Base-by-base conservation (phyloP, 2,797 vertebrate species). In the Sebastes flavidus region DNA sequence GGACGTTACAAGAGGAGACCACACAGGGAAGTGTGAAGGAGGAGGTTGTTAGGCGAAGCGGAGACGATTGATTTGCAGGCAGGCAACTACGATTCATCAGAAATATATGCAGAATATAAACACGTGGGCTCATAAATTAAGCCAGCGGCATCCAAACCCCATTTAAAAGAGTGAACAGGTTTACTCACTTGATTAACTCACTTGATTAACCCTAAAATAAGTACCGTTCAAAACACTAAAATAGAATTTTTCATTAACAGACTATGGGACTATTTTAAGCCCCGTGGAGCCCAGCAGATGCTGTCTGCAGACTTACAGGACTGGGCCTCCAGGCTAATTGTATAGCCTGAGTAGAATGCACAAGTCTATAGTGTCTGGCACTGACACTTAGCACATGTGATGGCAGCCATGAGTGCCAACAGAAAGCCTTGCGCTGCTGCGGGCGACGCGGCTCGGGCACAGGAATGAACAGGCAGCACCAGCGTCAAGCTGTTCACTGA, bases 401-500 rank as follows among this genome's bases (percentile, higher is more conserved):
- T 55, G 79, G 74, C 74, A 56, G 59, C 68, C 75, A 36, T 34
- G 55, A 78, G 85, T 61, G 78, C 85, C 91, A 89, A 80, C 77
- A 84, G 87, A 93, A 77, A 83, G 81, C 70, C 72, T 34, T 2
- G 30, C 32, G 38, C 75, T 78, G 77, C 84, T 84, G 87, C 38
- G 56, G 69, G 75, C 71, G 11, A 65, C 16, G 83, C 71, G 62
- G 80, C 61, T 65, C 65, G 7, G 60, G 60, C 69, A 49, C 72
- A 87, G 70, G 78, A 88, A 86, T 72, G 81, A 90, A 88, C 84
- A 92, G 87, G 77, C 88, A 88, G 87, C 85, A 72, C 56, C 54
- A 38, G 87, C 63, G 14, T 81, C 77, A 85, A 89, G 89, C 90
- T 87, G 84, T 60, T 91, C 86, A 75, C 78, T 85, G 87, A 93